These are phyloP conservation scores for Cataglyphis hispanica DNA, from an alignment of 1,140 invertebrate species.

Conservation along the genomic window DNA sequence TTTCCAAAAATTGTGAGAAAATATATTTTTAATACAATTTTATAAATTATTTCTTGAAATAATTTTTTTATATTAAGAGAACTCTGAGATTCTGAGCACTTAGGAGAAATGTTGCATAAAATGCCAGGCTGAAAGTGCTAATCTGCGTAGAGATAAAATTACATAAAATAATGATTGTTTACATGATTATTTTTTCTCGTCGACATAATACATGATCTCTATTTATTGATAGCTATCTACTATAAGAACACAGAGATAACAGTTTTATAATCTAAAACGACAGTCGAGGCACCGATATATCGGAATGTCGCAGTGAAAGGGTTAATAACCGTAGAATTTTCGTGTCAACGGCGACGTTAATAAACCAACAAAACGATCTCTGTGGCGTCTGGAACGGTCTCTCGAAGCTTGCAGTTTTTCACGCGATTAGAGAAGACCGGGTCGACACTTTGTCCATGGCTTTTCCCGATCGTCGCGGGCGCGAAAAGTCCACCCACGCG, in stretches of 20 bases:
- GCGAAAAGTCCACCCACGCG: constrained; percentile 63
- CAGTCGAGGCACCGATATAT: background rate
- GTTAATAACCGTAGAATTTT: constrained; percentile 17
- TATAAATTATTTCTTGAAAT: background rate
- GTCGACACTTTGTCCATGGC: constrained; percentile 15
- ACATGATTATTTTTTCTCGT: background rate
- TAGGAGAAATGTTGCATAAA: background rate
- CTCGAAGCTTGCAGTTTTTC: constrained; percentile 21
- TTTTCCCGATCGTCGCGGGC: constrained; percentile 36
- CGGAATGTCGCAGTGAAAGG: background rate
- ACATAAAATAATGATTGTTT: background rate
- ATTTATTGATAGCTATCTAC: background rate
- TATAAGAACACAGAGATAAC: background rate
- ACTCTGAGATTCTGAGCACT: background rate
- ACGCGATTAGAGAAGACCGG: constrained; percentile 17
- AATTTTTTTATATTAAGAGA: background rate
- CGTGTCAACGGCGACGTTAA: background rate
- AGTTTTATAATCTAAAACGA: background rate
- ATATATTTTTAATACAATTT: too few species aligned
- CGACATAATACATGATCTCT: constrained; percentile 2
- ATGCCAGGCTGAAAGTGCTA: background rate
- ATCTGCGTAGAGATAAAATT: background rate
- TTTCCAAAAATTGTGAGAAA: too few species aligned
- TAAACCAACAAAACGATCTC: constrained; percentile 36
- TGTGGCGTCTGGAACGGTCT: background rate